Base-by-base conservation (phyloP, 2,888 invertebrate species). In the Aphelenchoides bicaudatus region DNA sequence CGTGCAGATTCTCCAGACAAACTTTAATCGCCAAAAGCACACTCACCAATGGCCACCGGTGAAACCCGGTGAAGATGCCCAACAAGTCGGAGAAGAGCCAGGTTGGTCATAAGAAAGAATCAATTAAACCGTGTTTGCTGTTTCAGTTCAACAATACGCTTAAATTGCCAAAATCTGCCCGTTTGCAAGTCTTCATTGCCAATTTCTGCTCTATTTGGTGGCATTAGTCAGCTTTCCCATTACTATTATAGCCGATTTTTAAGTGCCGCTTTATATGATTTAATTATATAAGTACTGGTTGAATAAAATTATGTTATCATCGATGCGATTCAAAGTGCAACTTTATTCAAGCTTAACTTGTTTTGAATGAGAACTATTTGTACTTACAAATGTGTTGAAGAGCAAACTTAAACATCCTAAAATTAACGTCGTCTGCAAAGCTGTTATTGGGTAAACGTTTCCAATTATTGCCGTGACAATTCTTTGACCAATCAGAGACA, bases 1-100 rank as follows among this genome's bases (percentile, higher is more conserved):
- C 34, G 66, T 73, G 29, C 68, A 75, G 52, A 55, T 59, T 8
- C 39, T 69, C 16, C 62, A 63, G 39, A 74, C 68, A 58, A 71
- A 75, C 39, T 64, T 73, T 47, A 72, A 72, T 8, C 16, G 16
- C 56, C 46, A 59, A 27, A 4, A 29, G n/a, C 43, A 59, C 28
- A 29, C 16, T 4, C 31, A 29, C 28, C 59, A 62, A n/a, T 59
- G 59, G 59, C 59, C 59, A 8, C 59, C 59, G 23, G 46, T 62
- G n/a, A 25, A 64, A 5, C 59, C 59, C 31, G 59, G 59, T 16
- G 29, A 21, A 13, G 58, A 58, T 30, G 2, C 13, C 51, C 27
- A 43, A 43, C 6, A 19, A 6, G 43, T 25, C 43, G 43, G 25
- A 6, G 34, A 34, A n/a, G 43, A 43, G 25, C 43, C 43, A 10